Evolutionary conservation across 1,140 invertebrate genomes (phyloP).

Genomic region (Octopus sinensis): DNA sequence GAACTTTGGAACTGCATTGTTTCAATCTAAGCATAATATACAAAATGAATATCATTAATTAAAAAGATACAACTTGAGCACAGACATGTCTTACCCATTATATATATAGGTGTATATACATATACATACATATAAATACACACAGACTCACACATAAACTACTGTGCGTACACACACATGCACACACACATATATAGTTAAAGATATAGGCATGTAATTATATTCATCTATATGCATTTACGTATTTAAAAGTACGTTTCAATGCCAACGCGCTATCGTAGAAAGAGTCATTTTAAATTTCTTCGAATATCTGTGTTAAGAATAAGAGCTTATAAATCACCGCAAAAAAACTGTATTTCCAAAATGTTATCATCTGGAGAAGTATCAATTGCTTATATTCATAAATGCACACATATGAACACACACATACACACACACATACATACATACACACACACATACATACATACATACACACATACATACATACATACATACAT

Average conservation of each 20-base stretch:
- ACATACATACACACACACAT: constrained; percentile 8
- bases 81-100: neutral
- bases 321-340: too few relatives aligned
- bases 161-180: neutral
- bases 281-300: neutral
- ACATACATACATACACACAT: neutral
- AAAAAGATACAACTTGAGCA: too few relatives aligned
- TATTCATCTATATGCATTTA: neutral
- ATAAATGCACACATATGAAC: too few relatives aligned
- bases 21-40: too few relatives aligned
- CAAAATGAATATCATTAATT: too few relatives aligned
- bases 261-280: neutral
- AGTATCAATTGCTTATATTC: too few relatives aligned
- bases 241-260: neutral
- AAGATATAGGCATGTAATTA: neutral
- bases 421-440: too few relatives aligned
- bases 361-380: too few relatives aligned
- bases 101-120: constrained; percentile 16
- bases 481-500: neutral
- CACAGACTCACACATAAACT: constrained; percentile 22
- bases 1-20: too few relatives aligned
- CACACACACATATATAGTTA: neutral
- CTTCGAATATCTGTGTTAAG: too few relatives aligned
- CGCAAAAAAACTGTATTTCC: too few relatives aligned
- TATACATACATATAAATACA: constrained; percentile 22